Conservation (phyloP, 2,888 invertebrate species). For the Ceramica pisi region DNA sequence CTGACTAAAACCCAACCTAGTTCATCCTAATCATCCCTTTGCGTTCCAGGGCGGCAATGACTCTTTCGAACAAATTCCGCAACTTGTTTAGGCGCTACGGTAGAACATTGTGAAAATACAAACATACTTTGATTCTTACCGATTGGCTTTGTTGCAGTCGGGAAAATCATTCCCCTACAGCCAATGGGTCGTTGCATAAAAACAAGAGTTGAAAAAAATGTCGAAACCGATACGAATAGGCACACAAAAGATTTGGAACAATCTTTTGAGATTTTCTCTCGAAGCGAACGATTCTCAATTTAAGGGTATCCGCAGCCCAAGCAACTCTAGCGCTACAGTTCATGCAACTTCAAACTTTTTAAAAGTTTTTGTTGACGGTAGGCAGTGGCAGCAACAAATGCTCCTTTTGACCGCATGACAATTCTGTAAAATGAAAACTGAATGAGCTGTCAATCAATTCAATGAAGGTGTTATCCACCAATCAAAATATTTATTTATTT, state of each 20-base stretch:
- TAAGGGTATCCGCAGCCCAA: neutral
- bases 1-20: too few species aligned
- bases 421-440: too few species aligned
- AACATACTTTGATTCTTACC: neutral
- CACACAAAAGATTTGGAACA: slow-evolving; percentile 33
- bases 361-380: neutral
- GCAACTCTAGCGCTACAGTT: neutral
- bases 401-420: rapidly evolving
- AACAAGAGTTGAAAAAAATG: slow-evolving; percentile 10
- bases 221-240: neutral
- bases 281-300: slow-evolving; percentile 27
- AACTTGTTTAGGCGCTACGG: neutral
- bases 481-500: too few species aligned
- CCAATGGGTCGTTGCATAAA: neutral
- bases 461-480: too few species aligned
- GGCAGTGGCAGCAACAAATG: neutral
- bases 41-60: too few species aligned
- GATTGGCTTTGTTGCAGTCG: neutral
- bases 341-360: neutral
- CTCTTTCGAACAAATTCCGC: too few species aligned
- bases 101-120: neutral
- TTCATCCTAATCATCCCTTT: too few species aligned
- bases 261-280: slow-evolving; percentile 28
- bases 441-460: too few species aligned
- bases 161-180: neutral